Base-by-base conservation (phyloP, 2,888 invertebrate species). In the Opisthograptis luteolata region DNA sequence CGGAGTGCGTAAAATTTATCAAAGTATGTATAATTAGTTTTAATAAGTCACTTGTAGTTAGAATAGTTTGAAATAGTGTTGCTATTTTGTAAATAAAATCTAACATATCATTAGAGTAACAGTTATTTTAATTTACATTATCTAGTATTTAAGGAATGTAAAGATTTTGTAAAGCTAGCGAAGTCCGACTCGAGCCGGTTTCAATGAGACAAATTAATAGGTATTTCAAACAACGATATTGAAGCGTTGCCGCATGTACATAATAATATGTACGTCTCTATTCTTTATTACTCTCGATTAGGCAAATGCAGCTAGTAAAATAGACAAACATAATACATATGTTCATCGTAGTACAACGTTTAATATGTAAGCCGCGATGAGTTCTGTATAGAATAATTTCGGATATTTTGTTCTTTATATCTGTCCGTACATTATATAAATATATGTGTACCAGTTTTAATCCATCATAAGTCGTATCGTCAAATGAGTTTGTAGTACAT, bases 181-280 rank as follows among this genome's bases (percentile, higher is more conserved):
- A 54, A 56, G 62, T 66, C 85, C 67, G 69, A 71, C 62, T 64
- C 46, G 41, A 81, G 71, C 87, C 69, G 70, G 87, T 65, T 75
- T 45, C 54, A 79, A 77, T 84, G 88, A 77, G 80, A 76, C 76
- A 86, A 60, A 85, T 87, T 81, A 74, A 80, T 71, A 71, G 70
- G 72, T 55, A 31, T 84, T 80, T 51, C 51, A 59, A 77, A 80
- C 44, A 81, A 80, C 84, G 28, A 30, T 87, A 87, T 87, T 85
- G 81, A 76, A 64, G 49, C 60, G 66, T 46, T 55, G 14, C 30
- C 30, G 28, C 39, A 40, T 58, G 69, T 60, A 75, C 71, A 74
- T 73, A n/a, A n/a, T n/a, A n/a, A n/a, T n/a, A n/a, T n/a, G n/a
- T n/a, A n/a, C n/a, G n/a, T n/a, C n/a, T n/a, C n/a, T n/a, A n/a